Percentiles rank a stretch among this genome's conserved stretches.
phyloP scores from a whole-genome alignment of 2,113 vertebrate species.

The Indri indri region DNA sequence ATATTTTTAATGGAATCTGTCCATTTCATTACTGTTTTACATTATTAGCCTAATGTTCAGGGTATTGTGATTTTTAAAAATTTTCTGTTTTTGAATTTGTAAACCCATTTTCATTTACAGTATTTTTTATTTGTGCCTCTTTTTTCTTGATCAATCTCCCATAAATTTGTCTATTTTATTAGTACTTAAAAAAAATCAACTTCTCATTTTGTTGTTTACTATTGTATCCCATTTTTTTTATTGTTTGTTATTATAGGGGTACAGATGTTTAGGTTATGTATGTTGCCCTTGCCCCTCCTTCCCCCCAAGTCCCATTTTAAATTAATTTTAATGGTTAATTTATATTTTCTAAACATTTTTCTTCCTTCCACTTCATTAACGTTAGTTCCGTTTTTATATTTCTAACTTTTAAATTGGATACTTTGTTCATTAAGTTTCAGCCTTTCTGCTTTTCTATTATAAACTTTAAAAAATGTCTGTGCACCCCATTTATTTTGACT shows the following conservation, averaged over 20 bases:
- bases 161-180: background rate
- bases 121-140: background rate
- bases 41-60: background rate
- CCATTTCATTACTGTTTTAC: slow-evolving; percentile 39
- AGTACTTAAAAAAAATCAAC: background rate
- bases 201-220: background rate
- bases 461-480: background rate
- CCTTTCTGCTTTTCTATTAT: background rate
- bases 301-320: too few relatives aligned
- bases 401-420: background rate
- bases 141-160: background rate
- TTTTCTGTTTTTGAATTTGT: background rate
- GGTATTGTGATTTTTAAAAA: background rate
- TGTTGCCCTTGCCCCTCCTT: too few relatives aligned
- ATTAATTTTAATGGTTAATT: background rate
- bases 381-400: background rate
- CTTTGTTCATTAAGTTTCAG: background rate
- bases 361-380: background rate
- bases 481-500: background rate
- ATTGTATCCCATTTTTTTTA: background rate
- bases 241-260: too few relatives aligned
- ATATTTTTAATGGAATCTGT: background rate
- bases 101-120: background rate
- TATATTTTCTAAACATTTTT: background rate
- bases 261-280: too few relatives aligned